phyloP scores from a whole-genome alignment of 2,888 invertebrate genomes.

The Baronia brevicornis region DNA sequence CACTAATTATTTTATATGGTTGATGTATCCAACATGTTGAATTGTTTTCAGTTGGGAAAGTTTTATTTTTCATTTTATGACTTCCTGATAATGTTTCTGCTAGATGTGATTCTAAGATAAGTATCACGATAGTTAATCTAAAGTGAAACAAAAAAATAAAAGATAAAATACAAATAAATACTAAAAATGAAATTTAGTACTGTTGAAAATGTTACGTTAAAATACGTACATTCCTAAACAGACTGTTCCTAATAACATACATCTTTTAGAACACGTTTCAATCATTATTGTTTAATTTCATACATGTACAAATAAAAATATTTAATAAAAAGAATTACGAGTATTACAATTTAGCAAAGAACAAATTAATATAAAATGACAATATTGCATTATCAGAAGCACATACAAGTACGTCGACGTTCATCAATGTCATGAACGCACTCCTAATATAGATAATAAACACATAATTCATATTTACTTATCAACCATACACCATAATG shows the following conservation, averaged over 20 bases:
- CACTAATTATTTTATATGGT: conserved; percentile 80
- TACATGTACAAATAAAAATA: not conserved
- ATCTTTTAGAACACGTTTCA: conserved; percentile 88
- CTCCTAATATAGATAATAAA: too few species aligned
- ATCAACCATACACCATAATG: too few species aligned
- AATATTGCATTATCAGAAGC: too few species aligned
- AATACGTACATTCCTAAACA: conserved; percentile 82
- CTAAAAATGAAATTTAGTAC: conserved; percentile 7
- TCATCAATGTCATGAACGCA: too few species aligned
- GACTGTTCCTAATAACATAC: conserved; percentile 87
- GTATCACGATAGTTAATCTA: conserved; percentile 86
- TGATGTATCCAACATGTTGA: conserved; percentile 86
- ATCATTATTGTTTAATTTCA: conserved; percentile 75
- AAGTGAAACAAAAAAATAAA: too few species aligned
- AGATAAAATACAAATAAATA: too few species aligned
- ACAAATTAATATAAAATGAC: too few species aligned
- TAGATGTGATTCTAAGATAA: conserved; percentile 86
- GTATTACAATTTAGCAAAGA: too few species aligned
- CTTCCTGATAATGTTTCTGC: conserved; percentile 74
- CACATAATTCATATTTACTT: too few species aligned
- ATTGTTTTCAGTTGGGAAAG: conserved; percentile 84
- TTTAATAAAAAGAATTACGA: conserved; percentile 1
- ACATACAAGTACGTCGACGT: too few species aligned
- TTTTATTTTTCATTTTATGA: conserved; percentile 76
- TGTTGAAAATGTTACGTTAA: not conserved